These are phyloP conservation scores for Barbus barbus DNA, from an alignment of 2,113 vertebrate species.

Conservation along the genomic window DNA sequence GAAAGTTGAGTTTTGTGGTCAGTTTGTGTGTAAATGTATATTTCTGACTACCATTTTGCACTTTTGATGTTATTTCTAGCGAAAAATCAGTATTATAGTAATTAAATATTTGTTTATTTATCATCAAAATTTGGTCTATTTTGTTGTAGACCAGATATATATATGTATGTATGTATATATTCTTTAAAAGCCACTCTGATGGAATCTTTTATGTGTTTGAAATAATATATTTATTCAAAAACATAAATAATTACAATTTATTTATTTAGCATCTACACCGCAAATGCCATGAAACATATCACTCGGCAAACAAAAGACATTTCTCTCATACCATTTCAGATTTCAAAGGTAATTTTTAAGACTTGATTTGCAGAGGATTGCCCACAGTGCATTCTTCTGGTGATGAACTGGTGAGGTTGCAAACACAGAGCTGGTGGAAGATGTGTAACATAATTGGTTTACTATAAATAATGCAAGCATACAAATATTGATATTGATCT, in stretches of 20 bases:
- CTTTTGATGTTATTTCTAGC: too few species aligned
- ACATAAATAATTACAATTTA: neutral
- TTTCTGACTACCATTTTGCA: too few species aligned
- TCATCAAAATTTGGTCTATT: too few species aligned
- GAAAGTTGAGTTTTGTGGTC: too few species aligned
- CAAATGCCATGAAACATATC: neutral
- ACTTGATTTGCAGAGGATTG: neutral
- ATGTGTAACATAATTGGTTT: neutral
- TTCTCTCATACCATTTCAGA: neutral
- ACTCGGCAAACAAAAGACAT: neutral
- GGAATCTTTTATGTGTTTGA: too few species aligned
- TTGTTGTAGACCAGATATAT: too few species aligned
- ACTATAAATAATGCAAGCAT: constrained; percentile 2
- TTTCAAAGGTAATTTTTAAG: neutral
- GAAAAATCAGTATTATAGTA: too few species aligned
- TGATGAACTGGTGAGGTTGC: neutral
- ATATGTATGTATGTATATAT: too few species aligned
- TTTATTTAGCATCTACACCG: neutral
- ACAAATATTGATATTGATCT: constrained; percentile 28
- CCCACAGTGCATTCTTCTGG: neutral
- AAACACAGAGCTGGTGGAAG: neutral
- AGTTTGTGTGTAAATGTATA: too few species aligned
- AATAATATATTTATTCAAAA: too few species aligned
- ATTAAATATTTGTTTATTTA: too few species aligned
- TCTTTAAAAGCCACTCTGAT: too few species aligned